Evolutionary conservation across 2,888 invertebrate species (phyloP), one percentile per base, ranked within the genome.

Genomic region (Empis livida): DNA sequence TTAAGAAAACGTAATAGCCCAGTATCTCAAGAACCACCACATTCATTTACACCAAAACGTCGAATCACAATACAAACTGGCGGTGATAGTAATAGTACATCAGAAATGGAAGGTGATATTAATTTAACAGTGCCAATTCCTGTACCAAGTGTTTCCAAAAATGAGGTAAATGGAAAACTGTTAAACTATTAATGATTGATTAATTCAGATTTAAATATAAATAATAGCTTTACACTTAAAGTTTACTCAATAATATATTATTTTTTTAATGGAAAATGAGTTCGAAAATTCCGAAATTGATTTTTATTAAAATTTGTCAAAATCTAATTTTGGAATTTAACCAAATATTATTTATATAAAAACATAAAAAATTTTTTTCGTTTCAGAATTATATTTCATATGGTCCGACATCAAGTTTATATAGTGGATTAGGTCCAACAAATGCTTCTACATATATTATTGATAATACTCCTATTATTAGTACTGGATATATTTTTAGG

Each of bases 61-160:
- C 49, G 42, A 52, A 84, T 86, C 39, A 78, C 84, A 49, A 75
- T 87, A 47, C 85, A 87, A 9, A 84, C 86, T 62, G 87, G 86
- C 45, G 89, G 89, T 68, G 65, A 68, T 49, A n/a, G n/a, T n/a
- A 90, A 90, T 70, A 87, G 87, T 64, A 85, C 90, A 70, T 88
- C 88, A 56, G 90, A 90, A 71, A 79, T 83, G 52, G 83, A 83
- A 61, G 81, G 79, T 16, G 82, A 83, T 63, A 82, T 82, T 55
- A 81, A 80, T 63, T 70, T 82, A 47, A 76, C 79, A 49, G 74
- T 76, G 14, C 73, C 79, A 27, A 71, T 76, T 43, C 76, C 74
- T 31, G 70, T 76, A 48, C 74, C 74, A 46, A 67, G 66, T 51
- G 66, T 68, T 13, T 68, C 67, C 27, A 64, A 64, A 54, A 67